These are phyloP conservation scores for Cathartes aura DNA, from an alignment of 2,113 vertebrate genomes.

Conservation along the genomic window DNA sequence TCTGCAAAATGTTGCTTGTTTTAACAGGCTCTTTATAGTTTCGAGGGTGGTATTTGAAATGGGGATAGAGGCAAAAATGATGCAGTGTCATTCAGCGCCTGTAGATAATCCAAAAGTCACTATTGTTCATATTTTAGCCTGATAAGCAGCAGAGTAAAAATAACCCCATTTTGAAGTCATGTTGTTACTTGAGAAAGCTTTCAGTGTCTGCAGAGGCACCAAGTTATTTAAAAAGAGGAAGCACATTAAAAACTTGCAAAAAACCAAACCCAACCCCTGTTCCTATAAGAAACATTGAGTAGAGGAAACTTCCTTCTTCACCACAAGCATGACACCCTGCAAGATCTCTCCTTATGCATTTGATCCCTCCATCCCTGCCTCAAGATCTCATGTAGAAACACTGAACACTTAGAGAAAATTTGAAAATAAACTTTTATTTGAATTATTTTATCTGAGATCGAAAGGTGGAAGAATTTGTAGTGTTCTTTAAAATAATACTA, in stretches of 20 bases:
- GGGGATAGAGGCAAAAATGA: not conserved
- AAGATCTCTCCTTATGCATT: not conserved
- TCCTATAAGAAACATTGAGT: not conserved
- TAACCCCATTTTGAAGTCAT: not conserved
- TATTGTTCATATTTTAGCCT: not conserved
- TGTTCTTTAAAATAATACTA: not conserved
- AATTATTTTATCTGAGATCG: not conserved
- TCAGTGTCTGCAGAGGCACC: not conserved
- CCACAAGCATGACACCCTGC: not conserved
- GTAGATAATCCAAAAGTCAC: not conserved
- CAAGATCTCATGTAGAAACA: not conserved
- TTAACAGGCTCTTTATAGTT: not conserved
- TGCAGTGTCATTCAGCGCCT: not conserved
- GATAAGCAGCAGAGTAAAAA: conserved; percentile 23
- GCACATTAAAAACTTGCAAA: not conserved
- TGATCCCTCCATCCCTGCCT: not conserved
- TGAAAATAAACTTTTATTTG: not conserved
- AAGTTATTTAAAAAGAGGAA: not conserved
- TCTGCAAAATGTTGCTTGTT: not conserved
- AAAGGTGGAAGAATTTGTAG: not conserved
- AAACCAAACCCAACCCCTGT: not conserved
- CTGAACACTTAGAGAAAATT: not conserved
- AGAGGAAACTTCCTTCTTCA: not conserved
- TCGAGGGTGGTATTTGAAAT: not conserved
- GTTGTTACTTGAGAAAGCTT: not conserved